Conservation (phyloP, 2,888 invertebrate species). For the Ptilodon capucinus region DNA sequence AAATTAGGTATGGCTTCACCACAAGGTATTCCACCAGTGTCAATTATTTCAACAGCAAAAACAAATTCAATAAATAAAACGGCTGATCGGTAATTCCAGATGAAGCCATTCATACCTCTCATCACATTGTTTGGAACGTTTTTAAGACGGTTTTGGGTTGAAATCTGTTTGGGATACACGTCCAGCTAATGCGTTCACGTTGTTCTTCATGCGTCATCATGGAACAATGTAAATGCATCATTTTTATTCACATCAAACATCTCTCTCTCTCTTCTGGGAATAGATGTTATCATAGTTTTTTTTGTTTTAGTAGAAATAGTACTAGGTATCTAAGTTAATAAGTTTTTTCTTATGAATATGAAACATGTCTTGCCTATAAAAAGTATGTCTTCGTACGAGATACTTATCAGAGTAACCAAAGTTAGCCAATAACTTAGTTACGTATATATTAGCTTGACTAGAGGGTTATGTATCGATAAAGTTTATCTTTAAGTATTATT, state of each 20-base stretch:
- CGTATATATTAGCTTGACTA: background rate
- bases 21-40: too few relatives aligned
- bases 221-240: background rate
- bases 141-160: background rate
- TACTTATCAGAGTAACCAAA: background rate
- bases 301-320: background rate
- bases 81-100: background rate
- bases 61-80: too few relatives aligned
- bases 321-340: too few relatives aligned
- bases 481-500: background rate
- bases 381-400: background rate
- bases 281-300: too few relatives aligned
- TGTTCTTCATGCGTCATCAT: background rate
- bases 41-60: too few relatives aligned
- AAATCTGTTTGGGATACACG: background rate
- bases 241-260: background rate
- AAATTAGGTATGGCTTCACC: too few relatives aligned
- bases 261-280: too few relatives aligned
- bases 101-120: background rate
- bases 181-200: background rate
- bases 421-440: background rate
- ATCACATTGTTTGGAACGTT: background rate
- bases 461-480: background rate
- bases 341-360: too few relatives aligned
- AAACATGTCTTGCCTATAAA: too few relatives aligned